Base-by-base conservation (phyloP, 2,797 vertebrate species). In the Danio aesculapii region DNA sequence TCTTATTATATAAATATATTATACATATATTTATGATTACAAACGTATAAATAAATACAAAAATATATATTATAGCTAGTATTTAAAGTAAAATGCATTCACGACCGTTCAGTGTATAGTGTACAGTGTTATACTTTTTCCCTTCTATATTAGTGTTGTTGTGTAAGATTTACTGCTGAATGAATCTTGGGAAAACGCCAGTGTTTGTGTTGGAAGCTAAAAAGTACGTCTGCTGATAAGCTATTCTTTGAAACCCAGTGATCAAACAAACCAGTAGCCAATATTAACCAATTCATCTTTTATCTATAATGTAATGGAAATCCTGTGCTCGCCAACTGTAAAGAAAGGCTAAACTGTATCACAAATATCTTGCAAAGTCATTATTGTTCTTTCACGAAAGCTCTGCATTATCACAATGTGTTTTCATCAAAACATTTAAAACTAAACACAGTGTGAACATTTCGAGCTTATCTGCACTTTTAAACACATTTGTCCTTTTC, bases 131-230 rank as follows among this genome's bases (percentile, higher is more conserved):
- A 30, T 30, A 30, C 3, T 30, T 7, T 44, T 0, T 12, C 74
- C 67, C 16, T 44, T 30, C 17, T 39, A 5, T 39, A 52, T 44
- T 52, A 47, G 9, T 14, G 47, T 10, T 52, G 30, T 21, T 66
- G 19, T 17, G 14, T 11, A 78, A 73, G 19, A 30, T 16, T 53
- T 10, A 57, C 41, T 49, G 8, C 8, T 75, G 57, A 83, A 53
- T 62, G 43, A 70, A 67, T 71, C 17, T 68, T 41, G 47, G 10
- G 14, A 61, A 21, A 47, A 55, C 0, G 19, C 8, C 30, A 57
- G 41, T 44, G 1, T 6, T 21, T 53, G 61, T 17, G 44, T 66
- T 17, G n/a, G 53, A 41, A 46, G 39, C 19, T 11, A 44, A 62
- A 61, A 64, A 39, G 61, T 69, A 57, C 19, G 16, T 21, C 17